Evolutionary conservation across 2,888 invertebrate species (phyloP).

Genomic region (Sepioteuthis lessoniana): DNA sequence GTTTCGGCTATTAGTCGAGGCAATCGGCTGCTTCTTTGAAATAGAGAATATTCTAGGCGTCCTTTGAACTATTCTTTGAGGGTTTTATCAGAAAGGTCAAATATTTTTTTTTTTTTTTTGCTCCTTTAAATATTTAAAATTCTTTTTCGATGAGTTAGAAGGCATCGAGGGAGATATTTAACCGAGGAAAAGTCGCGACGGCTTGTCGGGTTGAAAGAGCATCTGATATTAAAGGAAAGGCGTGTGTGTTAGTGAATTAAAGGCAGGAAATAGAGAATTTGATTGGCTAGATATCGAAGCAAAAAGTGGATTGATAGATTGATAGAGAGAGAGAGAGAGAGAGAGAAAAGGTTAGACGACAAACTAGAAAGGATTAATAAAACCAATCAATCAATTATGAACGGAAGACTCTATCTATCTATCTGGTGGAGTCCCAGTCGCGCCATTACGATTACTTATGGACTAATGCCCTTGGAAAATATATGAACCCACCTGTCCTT

Average conservation of each 20-base stretch:
- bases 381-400: background rate
- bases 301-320: background rate
- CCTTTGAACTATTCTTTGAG: conserved; percentile 2
- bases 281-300: background rate
- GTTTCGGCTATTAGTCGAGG: background rate
- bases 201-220: background rate
- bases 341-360: background rate
- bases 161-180: background rate
- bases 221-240: background rate
- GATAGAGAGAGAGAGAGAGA: too few relatives aligned
- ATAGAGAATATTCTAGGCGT: background rate
- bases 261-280: background rate
- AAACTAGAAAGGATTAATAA: background rate
- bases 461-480: too few relatives aligned
- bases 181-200: background rate
- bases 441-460: too few relatives aligned
- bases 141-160: background rate
- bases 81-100: background rate
- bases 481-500: too few relatives aligned
- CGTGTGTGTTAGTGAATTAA: background rate
- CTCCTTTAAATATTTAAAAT: background rate
- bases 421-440: too few relatives aligned
- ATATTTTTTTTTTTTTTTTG: background rate
- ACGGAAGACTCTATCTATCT: too few relatives aligned
- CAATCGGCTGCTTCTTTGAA: background rate